Percentiles rank a stretch among this genome's conserved stretches.
Evolutionary conservation across 2,113 vertebrate species (phyloP).

Genomic region (Ageneiosus marmoratus): DNA sequence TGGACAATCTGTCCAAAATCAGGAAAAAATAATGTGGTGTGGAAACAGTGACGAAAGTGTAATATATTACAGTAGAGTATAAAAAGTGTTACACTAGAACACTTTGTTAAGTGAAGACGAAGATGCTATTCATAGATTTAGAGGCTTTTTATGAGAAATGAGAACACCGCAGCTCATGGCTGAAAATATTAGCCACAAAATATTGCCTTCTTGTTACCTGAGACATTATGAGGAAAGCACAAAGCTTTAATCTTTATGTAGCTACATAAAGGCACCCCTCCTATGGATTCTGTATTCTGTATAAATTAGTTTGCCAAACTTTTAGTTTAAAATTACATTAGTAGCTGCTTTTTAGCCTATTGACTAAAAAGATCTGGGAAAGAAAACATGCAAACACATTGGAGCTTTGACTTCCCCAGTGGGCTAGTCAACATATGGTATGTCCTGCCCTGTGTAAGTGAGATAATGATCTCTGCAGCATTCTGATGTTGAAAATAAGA

Average conservation of each 20-base stretch:
- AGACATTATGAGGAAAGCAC: neutral
- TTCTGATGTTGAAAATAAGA: neutral
- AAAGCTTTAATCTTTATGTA: neutral
- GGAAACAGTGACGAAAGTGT: neutral
- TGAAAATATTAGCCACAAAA: neutral
- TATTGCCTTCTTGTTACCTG: neutral
- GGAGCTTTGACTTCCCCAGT: neutral
- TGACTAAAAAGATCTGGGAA: neutral
- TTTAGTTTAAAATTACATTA: neutral
- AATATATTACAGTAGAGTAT: neutral
- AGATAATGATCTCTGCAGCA: neutral
- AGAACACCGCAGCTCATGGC: neutral
- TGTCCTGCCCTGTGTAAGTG: neutral
- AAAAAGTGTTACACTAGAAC: neutral
- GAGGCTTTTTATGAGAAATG: neutral
- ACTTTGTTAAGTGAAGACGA: neutral
- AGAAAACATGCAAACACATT: neutral
- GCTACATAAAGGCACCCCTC: neutral
- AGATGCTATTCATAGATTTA: neutral
- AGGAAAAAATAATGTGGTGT: neutral
- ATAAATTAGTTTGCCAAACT: neutral
- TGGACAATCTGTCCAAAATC: neutral
- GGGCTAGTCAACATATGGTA: neutral
- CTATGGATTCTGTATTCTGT: neutral
- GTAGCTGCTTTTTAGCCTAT: neutral